phyloP scores from a whole-genome alignment of 1,140 invertebrate genomes.

The Adelges cooleyi region DNA sequence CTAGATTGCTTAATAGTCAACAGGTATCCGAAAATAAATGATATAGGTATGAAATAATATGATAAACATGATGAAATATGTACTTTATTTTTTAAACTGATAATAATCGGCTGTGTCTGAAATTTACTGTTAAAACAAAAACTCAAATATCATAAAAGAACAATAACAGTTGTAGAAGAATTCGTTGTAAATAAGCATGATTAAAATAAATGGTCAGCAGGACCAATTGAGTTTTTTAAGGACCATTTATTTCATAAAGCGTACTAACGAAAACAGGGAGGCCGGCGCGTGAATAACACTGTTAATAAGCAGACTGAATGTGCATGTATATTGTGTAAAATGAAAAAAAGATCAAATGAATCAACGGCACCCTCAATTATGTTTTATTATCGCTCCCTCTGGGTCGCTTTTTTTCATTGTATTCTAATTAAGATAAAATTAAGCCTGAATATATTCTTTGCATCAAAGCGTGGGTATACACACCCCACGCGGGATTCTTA shows the following conservation, averaged over 20 bases:
- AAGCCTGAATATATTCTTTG: not conserved
- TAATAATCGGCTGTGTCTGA: too few relatives aligned
- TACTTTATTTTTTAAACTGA: too few relatives aligned
- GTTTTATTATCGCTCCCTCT: conserved; percentile 25
- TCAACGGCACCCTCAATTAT: conserved; percentile 27
- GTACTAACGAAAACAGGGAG: not conserved
- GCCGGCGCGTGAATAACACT: conserved; percentile 11
- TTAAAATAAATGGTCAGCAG: conserved; percentile 23
- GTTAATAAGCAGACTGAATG: conserved; percentile 27
- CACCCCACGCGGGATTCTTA: too few relatives aligned
- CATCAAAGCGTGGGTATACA: not conserved
- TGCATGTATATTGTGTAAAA: not conserved
- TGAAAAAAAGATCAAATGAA: conserved; percentile 19
- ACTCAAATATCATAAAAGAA: conserved; percentile 7
- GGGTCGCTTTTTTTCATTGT: conserved; percentile 18
- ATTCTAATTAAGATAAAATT: conserved; percentile 23
- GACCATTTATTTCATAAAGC: not conserved
- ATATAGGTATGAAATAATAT: too few relatives aligned
- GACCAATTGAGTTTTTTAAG: conserved; percentile 16
- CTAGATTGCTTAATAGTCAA: too few relatives aligned
- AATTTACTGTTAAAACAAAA: not conserved
- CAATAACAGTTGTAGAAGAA: not conserved
- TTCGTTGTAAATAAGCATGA: not conserved
- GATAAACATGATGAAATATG: too few relatives aligned
- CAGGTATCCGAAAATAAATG: too few relatives aligned